Conservation (phyloP, 2,888 invertebrate genomes). For the Xanthia icteritia region DNA sequence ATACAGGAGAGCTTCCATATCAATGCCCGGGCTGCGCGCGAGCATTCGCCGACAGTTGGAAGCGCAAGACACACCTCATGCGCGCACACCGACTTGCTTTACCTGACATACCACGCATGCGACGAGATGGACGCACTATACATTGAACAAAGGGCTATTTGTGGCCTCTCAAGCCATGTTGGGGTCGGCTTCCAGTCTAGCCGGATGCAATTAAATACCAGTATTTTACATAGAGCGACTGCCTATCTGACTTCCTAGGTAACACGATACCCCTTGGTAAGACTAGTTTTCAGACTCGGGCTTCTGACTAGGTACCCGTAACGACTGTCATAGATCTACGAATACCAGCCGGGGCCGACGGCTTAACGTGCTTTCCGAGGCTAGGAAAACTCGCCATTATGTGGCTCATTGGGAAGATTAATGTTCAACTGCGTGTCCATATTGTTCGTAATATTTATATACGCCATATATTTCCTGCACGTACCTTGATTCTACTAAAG, state of each 20-base stretch:
- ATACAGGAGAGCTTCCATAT: conserved; percentile 87
- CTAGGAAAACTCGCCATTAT: neutral
- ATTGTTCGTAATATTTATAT: neutral
- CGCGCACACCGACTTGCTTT: conserved; percentile 81
- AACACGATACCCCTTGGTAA: too few species aligned
- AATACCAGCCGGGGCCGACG: neutral
- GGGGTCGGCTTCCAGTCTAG: too few species aligned
- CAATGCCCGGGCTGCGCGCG: conserved; percentile 81
- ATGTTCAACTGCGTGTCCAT: too few species aligned
- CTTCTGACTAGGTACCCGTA: neutral
- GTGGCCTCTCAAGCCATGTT: neutral
- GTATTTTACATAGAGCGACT: neutral
- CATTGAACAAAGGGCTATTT: conserved; percentile 25
- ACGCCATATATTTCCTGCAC: neutral
- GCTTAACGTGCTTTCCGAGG: neutral
- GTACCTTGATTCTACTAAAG: neutral
- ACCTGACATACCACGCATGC: conserved; percentile 81
- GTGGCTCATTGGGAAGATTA: neutral
- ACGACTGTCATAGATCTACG: neutral
- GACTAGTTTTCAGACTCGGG: neutral
- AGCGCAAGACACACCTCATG: conserved; percentile 87
- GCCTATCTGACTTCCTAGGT: neutral
- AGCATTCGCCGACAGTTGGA: conserved; percentile 87
- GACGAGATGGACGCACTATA: conserved; percentile 70
- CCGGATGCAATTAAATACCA: neutral